Conservation (phyloP, 1,140 invertebrate genomes). For the Ips typographus region DNA sequence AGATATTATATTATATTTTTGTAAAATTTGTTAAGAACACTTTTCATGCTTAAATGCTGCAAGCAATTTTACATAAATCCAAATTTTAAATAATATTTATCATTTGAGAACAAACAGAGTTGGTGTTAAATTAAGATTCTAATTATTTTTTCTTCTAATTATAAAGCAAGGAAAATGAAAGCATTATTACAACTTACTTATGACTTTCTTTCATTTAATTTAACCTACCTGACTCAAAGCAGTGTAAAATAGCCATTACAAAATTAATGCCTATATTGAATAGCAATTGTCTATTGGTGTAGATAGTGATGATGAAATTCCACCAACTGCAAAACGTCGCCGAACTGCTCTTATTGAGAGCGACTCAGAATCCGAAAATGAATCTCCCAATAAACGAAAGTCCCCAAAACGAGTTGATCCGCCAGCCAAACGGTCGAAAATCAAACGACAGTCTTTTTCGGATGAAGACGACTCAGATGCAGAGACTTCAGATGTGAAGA, state of each 20-base stretch:
- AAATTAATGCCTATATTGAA: too few species aligned
- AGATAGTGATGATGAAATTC: constrained; percentile 36
- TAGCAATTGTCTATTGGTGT: too few species aligned
- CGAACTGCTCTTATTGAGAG: constrained; percentile 39
- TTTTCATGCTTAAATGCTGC: too few species aligned
- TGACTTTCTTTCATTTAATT: not conserved
- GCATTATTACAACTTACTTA: not conserved
- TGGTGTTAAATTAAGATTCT: too few species aligned
- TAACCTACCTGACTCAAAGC: not conserved
- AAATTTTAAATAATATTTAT: too few species aligned
- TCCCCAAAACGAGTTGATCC: not conserved
- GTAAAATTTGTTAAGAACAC: too few species aligned
- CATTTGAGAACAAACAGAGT: too few species aligned
- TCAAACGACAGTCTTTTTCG: constrained; percentile 12
- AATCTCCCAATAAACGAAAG: constrained; percentile 20
- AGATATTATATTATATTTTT: too few species aligned
- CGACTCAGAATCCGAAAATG: constrained; percentile 44
- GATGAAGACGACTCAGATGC: constrained; percentile 23
- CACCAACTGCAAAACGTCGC: constrained; percentile 35
- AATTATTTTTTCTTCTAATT: too few species aligned
- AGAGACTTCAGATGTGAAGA: constrained; percentile 5
- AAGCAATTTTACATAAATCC: too few species aligned
- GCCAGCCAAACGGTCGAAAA: constrained; percentile 16
- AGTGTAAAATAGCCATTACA: too few species aligned
- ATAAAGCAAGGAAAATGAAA: not conserved